These are phyloP conservation scores for Platygyra sinensis DNA, from an alignment of 64 coral and sea anemone species.

Conservation along the genomic window DNA sequence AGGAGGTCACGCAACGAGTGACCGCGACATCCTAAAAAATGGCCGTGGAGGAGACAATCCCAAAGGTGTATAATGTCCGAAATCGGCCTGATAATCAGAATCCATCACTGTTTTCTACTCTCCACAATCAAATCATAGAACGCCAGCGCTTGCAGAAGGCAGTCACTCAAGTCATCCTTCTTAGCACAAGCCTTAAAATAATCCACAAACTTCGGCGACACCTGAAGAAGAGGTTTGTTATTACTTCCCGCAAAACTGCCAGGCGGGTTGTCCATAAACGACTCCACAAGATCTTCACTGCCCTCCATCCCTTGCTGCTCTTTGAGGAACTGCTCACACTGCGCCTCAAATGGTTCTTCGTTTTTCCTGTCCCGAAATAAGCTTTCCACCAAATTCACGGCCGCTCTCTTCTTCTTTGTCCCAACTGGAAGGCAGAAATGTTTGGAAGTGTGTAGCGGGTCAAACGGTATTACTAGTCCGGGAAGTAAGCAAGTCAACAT, in stretches of 20 bases:
- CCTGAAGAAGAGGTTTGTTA: constrained; percentile 56
- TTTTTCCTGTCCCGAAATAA: constrained; percentile 84
- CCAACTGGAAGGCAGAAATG: constrained; percentile 84
- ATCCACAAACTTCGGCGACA: constrained; percentile 68
- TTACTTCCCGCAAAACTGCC: constrained; percentile 35
- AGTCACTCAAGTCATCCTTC: constrained; percentile 97
- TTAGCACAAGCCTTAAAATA: constrained; percentile 89
- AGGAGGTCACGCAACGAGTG: no score
- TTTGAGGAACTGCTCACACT: constrained; percentile 87
- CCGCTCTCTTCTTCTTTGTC: constrained; percentile 69
- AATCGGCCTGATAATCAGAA: background rate
- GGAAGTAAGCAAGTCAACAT: constrained; percentile 85
- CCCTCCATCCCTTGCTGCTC: constrained; percentile 83
- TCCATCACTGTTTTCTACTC: background rate
- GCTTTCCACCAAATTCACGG: constrained; percentile 83
- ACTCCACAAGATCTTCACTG: constrained; percentile 71
- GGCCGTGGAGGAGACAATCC: no score
- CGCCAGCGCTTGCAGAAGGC: constrained; percentile 87
- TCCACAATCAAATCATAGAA: constrained; percentile 84
- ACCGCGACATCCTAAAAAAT: no score
- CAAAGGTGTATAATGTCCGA: no score
- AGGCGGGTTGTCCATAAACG: constrained; percentile 33
- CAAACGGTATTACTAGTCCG: constrained; percentile 67
- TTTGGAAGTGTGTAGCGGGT: constrained; percentile 80
- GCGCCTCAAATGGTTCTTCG: constrained; percentile 64